A percentile compares a stretch with the other conserved stretches of the same genome.
These are phyloP conservation scores for Microtus pennsylvanicus DNA, from an alignment of 2,113 vertebrate species.

Conservation along the genomic window DNA sequence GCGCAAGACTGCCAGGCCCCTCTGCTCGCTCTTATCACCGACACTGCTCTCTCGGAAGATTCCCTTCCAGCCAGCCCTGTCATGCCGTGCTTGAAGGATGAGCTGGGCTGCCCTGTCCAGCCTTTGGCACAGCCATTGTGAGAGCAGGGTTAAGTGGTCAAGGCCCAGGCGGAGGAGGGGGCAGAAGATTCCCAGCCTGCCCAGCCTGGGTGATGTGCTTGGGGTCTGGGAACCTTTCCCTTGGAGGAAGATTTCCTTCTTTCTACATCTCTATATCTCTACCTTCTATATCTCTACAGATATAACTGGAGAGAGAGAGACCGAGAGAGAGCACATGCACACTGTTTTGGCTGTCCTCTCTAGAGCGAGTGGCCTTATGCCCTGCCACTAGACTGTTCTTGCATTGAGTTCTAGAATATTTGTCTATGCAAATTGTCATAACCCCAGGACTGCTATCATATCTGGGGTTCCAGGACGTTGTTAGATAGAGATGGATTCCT, in stretches of 20 bases:
- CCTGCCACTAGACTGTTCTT: background rate
- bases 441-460: background rate
- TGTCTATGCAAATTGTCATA: background rate
- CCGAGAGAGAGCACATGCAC: background rate
- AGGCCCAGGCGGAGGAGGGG: background rate
- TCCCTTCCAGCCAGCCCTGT: background rate
- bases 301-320: background rate
- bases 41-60: background rate
- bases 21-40: accelerated
- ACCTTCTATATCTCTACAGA: background rate
- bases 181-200: background rate
- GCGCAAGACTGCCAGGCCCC: too few relatives aligned
- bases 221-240: conserved; percentile 25
- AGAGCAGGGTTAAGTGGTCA: background rate
- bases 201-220: background rate
- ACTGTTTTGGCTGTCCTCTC: background rate
- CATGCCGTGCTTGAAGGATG: background rate
- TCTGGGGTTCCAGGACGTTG: background rate
- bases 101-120: background rate
- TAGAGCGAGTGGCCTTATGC: background rate
- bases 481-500: background rate
- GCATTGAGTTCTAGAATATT: background rate
- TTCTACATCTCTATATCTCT: background rate
- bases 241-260: background rate
- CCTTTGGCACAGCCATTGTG: background rate